Conservation (phyloP, 2,113 vertebrate genomes). For the Sclerurus mexicanus region DNA sequence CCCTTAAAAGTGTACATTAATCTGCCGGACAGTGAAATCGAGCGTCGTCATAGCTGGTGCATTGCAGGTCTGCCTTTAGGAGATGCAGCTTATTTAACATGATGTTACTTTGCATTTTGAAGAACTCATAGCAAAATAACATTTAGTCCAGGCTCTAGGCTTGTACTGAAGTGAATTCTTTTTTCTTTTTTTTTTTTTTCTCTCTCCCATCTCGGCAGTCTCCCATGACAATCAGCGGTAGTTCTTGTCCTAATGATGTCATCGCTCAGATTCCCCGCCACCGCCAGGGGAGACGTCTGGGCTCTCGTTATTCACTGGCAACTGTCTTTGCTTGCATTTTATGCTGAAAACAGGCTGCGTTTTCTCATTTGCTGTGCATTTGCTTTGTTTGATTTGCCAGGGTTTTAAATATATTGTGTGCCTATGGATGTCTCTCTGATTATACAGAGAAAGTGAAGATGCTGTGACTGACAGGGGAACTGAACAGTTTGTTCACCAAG, state of each 20-base stretch:
- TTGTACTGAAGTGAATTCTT: neutral
- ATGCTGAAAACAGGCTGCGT: neutral
- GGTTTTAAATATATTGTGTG: neutral
- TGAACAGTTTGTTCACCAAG: neutral
- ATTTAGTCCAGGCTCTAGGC: neutral
- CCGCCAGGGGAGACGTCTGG: neutral
- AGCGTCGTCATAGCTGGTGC: neutral
- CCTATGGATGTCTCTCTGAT: neutral
- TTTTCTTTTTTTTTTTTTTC: neutral
- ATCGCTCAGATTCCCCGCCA: neutral
- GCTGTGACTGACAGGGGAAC: neutral
- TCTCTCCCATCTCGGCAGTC: fast-evolving
- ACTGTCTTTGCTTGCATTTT: neutral
- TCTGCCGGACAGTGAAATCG: neutral
- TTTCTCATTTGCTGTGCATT: neutral
- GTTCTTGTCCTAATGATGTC: neutral
- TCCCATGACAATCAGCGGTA: neutral
- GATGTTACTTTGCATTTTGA: neutral
- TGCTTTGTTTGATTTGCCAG: neutral
- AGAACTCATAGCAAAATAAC: neutral
- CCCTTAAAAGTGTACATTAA: neutral
- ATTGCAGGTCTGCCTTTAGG: slow-evolving; percentile 22
- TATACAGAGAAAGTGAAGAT: neutral
- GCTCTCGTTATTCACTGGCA: neutral
- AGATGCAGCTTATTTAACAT: neutral